Evolutionary conservation across 2,888 invertebrate genomes (phyloP).

Genomic region (Augiades crinisus): DNA sequence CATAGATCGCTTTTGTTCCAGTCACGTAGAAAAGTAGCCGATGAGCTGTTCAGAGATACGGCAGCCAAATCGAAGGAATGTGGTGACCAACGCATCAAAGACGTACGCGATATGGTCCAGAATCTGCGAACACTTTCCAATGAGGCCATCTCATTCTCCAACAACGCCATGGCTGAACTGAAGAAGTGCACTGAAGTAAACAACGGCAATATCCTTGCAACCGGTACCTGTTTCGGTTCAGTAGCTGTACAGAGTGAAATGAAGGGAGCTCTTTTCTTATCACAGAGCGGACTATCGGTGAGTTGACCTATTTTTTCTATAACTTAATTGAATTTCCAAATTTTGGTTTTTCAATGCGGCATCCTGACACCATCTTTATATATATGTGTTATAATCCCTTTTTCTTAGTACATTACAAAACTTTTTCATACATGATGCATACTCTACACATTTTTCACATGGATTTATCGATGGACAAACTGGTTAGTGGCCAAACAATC

Average conservation of each 20-base stretch:
- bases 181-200: constrained; percentile 49
- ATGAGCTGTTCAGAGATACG: constrained; percentile 48
- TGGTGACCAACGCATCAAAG: constrained; percentile 50
- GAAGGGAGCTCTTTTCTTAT: constrained; percentile 45
- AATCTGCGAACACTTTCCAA: constrained; percentile 41
- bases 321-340: too few species aligned
- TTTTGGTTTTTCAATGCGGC: too few species aligned
- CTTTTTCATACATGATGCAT: too few species aligned
- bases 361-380: too few species aligned
- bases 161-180: constrained; percentile 49
- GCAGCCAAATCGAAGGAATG: constrained; percentile 46
- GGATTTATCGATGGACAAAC: too few species aligned
- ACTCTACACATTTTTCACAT: too few species aligned
- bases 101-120: constrained; percentile 45
- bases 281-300: constrained; percentile 57
- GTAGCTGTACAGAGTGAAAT: constrained; percentile 56
- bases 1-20: constrained; percentile 44
- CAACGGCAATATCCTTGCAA: constrained; percentile 42
- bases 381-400: too few species aligned
- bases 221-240: constrained; percentile 54
- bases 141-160: constrained; percentile 45
- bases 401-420: too few species aligned
- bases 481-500: too few species aligned
- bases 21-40: constrained; percentile 48
- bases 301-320: constrained; percentile 31